Conservation (phyloP, 2,888 invertebrate species). For the Helleia helle region DNA sequence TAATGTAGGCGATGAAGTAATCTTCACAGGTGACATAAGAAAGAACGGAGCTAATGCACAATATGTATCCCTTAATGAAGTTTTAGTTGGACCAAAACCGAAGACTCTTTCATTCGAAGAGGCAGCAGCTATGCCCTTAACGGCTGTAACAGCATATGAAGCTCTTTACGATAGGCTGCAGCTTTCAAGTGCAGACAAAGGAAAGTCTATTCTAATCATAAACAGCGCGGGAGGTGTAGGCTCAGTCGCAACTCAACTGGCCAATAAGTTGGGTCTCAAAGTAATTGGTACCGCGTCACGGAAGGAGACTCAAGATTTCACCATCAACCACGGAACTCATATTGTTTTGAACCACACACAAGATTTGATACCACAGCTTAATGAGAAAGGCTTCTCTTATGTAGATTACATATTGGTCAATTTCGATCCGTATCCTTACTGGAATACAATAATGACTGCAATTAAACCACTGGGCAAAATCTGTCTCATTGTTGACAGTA, state of each 20-base stretch:
- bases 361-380: slow-evolving; percentile 43
- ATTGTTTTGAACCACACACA: slow-evolving; percentile 47
- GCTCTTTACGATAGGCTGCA: slow-evolving; percentile 44
- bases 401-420: slow-evolving; percentile 55
- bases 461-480: slow-evolving; percentile 58
- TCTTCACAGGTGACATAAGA: slow-evolving; percentile 46
- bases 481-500: slow-evolving; percentile 53
- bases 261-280: slow-evolving; percentile 43
- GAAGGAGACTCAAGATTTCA: slow-evolving; percentile 40
- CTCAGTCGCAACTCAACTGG: slow-evolving; percentile 51
- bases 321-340: slow-evolving; percentile 40
- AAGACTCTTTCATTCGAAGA: slow-evolving; percentile 49
- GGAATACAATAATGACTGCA: slow-evolving; percentile 47
- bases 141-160: slow-evolving; percentile 50
- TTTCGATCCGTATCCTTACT: slow-evolving; percentile 57
- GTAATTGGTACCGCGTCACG: slow-evolving; percentile 61
- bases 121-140: slow-evolving; percentile 59
- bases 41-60: slow-evolving; percentile 54
- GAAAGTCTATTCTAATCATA: slow-evolving; percentile 48
- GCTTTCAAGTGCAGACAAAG: slow-evolving; percentile 49
- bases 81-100: slow-evolving; percentile 46
- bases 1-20: slow-evolving; percentile 53
- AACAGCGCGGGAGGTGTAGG: slow-evolving; percentile 63
- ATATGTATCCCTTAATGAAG: slow-evolving; percentile 47
- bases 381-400: slow-evolving; percentile 36